Conservation (phyloP, 53 echinoderm and acorn worm genomes). For the Henricia sp. region DNA sequence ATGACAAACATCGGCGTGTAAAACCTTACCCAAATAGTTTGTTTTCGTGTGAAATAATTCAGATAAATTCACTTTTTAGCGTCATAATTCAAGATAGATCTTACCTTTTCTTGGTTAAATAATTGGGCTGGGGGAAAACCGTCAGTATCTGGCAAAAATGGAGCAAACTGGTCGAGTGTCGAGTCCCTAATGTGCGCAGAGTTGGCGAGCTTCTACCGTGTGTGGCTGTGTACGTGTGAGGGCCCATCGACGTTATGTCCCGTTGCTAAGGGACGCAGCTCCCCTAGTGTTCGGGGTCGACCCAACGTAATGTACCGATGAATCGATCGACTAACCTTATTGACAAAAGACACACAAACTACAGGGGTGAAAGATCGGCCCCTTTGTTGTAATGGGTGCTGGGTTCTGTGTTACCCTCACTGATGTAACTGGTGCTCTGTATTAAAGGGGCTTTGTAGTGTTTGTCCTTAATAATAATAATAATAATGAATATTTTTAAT, state of each 20-base stretch:
- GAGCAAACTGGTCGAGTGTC: not conserved
- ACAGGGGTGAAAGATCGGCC: conserved; percentile 60
- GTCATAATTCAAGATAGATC: too few relatives aligned
- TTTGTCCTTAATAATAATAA: too few relatives aligned
- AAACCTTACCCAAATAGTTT: too few relatives aligned
- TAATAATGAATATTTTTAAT: too few relatives aligned
- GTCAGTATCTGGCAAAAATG: not conserved
- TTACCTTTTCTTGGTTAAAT: not conserved
- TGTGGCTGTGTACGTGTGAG: not conserved
- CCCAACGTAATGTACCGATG: conserved; percentile 16
- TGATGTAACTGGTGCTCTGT: conserved; percentile 1
- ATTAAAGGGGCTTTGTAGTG: too few relatives aligned
- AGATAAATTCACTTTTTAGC: too few relatives aligned
- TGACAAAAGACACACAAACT: conserved; percentile 6
- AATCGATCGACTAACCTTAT: conserved; percentile 34
- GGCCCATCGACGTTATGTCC: conserved; percentile 11
- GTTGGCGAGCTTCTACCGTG: not conserved
- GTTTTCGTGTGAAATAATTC: too few relatives aligned
- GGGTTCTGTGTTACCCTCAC: not conserved
- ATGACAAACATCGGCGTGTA: too few relatives aligned
- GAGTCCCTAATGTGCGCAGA: not conserved
- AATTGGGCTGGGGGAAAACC: not conserved
- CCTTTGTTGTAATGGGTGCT: not conserved
- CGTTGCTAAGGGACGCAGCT: conserved; percentile 54
- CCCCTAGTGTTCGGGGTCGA: conserved; percentile 9